Percentiles rank a stretch among this genome's conserved stretches.
Evolutionary conservation across 2,797 vertebrate genomes (phyloP).

Genomic region (Xyrichtys novacula): DNA sequence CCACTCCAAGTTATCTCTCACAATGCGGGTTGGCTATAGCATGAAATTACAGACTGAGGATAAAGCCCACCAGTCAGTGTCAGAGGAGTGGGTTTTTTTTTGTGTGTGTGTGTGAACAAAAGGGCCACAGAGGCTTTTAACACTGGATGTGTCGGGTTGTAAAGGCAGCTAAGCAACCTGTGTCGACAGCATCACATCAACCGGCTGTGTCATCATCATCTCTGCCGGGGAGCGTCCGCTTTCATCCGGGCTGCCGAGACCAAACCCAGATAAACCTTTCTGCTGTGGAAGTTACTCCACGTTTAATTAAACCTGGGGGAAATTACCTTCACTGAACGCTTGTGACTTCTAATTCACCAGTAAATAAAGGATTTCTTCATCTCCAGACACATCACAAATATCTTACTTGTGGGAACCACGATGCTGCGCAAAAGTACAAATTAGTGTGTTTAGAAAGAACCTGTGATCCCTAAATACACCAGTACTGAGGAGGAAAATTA

Average conservation of each 20-base stretch:
- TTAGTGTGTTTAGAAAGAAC: not conserved
- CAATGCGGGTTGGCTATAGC: slow-evolving; percentile 16
- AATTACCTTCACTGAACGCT: slow-evolving; percentile 15
- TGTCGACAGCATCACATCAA: slow-evolving; percentile 43
- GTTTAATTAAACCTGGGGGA: slow-evolving; percentile 11
- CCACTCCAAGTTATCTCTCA: slow-evolving; percentile 31
- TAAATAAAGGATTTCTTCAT: not conserved
- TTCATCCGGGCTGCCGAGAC: slow-evolving; percentile 27
- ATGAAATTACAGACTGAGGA: slow-evolving; percentile 37
- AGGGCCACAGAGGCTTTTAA: slow-evolving; percentile 51
- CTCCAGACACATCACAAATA: slow-evolving; percentile 9
- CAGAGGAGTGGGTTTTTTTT: slow-evolving; percentile 19
- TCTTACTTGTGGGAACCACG: not conserved
- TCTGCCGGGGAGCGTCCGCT: slow-evolving; percentile 7
- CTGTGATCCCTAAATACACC: not conserved
- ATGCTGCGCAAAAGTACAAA: slow-evolving; percentile 7
- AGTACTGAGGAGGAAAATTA: slow-evolving; percentile 25
- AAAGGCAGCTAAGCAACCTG: slow-evolving; percentile 40
- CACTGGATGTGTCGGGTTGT: slow-evolving; percentile 29
- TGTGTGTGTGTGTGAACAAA: slow-evolving; percentile 45
- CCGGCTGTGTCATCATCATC: slow-evolving; percentile 30
- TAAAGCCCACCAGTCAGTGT: slow-evolving; percentile 27
- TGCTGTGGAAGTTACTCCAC: slow-evolving; percentile 1
- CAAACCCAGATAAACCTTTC: not conserved
- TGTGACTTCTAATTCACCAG: slow-evolving; percentile 4